Percentiles rank a stretch among this genome's conserved stretches.
Evolutionary conservation across 1,140 invertebrate genomes (phyloP).

Genomic region (Camponotus vicinus): DNA sequence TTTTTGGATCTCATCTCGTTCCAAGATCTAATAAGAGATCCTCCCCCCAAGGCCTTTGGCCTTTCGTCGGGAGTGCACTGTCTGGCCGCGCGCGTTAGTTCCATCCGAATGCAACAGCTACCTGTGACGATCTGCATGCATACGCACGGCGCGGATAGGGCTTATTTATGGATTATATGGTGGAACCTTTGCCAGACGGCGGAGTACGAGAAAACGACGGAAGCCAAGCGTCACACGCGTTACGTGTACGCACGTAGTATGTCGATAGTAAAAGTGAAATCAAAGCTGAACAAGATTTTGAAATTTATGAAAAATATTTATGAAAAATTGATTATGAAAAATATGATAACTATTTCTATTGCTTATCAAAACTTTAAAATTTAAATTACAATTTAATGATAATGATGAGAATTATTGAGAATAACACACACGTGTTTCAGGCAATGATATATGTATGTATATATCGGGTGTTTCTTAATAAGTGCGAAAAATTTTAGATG

Average conservation of each 20-base stretch:
- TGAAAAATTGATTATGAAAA: no score
- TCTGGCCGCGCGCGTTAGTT: conserved; percentile 36
- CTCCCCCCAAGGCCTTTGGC: conserved; percentile 78
- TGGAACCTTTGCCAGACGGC: conserved; percentile 72
- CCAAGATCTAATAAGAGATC: conserved; percentile 78
- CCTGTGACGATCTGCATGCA: conserved; percentile 45
- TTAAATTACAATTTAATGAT: neutral
- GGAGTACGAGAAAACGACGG: conserved; percentile 44
- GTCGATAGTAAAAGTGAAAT: conserved; percentile 36
- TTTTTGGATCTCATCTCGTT: conserved; percentile 46
- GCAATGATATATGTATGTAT: neutral
- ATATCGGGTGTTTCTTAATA: no score
- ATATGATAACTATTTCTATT: neutral
- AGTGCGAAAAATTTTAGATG: no score
- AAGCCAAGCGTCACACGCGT: conserved; percentile 62
- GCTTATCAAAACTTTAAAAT: neutral
- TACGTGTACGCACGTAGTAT: conserved; percentile 29
- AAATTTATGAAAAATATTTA: neutral
- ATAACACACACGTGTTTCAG: neutral
- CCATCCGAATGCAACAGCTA: conserved; percentile 32
- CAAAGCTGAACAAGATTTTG: neutral
- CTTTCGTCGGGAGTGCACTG: conserved; percentile 77
- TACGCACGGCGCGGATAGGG: conserved; percentile 57
- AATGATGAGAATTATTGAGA: neutral
- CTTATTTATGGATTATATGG: conserved; percentile 82